Evolutionary conservation across 2,113 vertebrate species (phyloP).

Genomic region (Jaculus jaculus): DNA sequence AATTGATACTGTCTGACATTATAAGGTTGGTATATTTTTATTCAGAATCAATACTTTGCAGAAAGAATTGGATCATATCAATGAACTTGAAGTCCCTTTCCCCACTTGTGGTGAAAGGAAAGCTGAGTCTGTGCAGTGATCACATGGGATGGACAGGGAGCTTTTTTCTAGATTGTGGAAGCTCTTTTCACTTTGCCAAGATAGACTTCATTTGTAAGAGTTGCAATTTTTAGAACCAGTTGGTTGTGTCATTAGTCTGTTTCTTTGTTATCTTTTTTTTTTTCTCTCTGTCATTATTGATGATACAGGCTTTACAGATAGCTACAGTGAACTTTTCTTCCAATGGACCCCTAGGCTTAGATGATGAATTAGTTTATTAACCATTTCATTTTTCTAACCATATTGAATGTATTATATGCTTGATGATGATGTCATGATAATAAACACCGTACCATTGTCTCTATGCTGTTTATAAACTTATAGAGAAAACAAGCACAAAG

Average conservation of each 20-base stretch:
- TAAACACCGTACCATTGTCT: background rate
- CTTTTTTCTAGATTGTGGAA: background rate
- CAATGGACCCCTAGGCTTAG: background rate
- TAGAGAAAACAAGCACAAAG: background rate
- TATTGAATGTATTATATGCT: background rate
- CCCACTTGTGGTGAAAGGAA: background rate
- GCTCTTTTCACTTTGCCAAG: background rate
- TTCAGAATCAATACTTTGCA: conserved; percentile 43
- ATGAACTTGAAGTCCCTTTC: background rate
- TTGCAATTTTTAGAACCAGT: background rate
- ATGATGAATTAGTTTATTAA: conserved; percentile 13
- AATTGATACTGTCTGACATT: conserved; percentile 15
- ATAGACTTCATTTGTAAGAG: background rate
- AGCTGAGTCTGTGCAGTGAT: background rate
- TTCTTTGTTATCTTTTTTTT: background rate
- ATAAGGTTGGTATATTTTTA: conserved; percentile 48
- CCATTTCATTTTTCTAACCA: background rate
- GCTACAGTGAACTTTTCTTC: background rate
- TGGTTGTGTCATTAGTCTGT: background rate
- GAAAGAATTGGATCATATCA: conserved; percentile 39
- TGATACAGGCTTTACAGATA: background rate
- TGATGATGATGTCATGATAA: too few relatives aligned
- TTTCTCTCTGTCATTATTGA: background rate
- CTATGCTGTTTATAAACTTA: background rate
- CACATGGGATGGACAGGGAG: background rate